Evolutionary conservation across 2,113 vertebrate species (phyloP).

Genomic region (Gallinago jamesoni): DNA sequence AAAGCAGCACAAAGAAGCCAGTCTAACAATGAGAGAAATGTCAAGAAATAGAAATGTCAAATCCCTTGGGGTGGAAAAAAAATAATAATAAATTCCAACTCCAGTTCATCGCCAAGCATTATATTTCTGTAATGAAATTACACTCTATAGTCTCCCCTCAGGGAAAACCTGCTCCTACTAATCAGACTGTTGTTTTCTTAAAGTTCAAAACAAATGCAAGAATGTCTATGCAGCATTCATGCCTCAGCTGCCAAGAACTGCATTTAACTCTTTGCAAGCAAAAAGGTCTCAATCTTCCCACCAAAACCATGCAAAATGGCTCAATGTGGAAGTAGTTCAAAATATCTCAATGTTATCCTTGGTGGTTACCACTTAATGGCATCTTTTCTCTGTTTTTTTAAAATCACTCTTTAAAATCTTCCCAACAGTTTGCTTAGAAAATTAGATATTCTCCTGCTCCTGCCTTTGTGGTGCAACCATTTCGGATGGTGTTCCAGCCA

Average conservation of each 20-base stretch:
- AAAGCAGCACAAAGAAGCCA: conserved; percentile 28
- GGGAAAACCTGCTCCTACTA: conserved; percentile 52
- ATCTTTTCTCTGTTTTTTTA: neutral
- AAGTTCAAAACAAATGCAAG: conserved; percentile 70
- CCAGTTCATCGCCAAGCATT: conserved; percentile 27
- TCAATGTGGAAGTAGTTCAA: neutral
- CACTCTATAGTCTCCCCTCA: conserved; percentile 10
- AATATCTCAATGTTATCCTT: neutral
- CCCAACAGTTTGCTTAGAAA: neutral
- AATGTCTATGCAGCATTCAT: neutral
- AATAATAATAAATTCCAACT: conserved; percentile 31
- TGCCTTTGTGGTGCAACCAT: too few species aligned
- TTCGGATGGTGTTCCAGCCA: neutral
- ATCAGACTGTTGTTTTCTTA: conserved; percentile 55
- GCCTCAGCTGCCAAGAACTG: neutral
- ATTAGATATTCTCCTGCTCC: neutral
- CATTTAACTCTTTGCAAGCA: conserved; percentile 44
- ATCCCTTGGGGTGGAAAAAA: neutral
- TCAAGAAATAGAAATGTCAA: conserved; percentile 76
- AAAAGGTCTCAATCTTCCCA: neutral
- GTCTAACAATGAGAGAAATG: conserved; percentile 63
- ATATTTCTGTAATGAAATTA: conserved; percentile 66
- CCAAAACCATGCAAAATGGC: neutral
- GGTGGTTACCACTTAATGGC: accelerated
- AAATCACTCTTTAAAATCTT: neutral